Base-by-base conservation (phyloP, 2,113 vertebrate species). In the Egretta garzetta region DNA sequence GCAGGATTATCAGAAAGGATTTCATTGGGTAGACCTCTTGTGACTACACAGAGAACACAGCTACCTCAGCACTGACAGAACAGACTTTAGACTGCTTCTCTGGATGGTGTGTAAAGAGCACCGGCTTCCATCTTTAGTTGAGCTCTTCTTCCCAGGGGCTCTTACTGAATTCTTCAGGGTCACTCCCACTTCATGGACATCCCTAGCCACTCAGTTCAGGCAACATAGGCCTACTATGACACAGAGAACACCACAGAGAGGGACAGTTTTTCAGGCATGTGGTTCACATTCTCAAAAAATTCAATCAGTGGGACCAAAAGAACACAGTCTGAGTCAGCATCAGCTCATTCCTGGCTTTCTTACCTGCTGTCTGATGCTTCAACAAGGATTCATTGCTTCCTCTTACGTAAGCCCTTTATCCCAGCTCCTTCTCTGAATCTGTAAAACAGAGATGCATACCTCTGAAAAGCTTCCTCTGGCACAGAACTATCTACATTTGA, bases 311-410 rank as follows among this genome's bases (percentile, higher is more conserved):
- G 32, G 32, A 94, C 6, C 58, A 72, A 56, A 74, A 80, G 12
- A 94, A 33, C 37, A 50, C 28, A 64, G n/a, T 20, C 19, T 77
- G 68, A 73, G 35, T 71, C 59, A 81, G 75, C 47, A 86, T 20
- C 80, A 84, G 6, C n/a, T 85, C 70, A 43, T 26, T 89, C 50
- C 30, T 70, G 39, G 27, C 59, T 67, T 82, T 81, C 97, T 97
- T 96, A 98, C 95, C 96, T 96, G 93, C 33, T 59, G 60, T 24
- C 59, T 79, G 87, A 73, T 68, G 62, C 43, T 91, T 91, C 73
- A 95, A 32, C 17, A 82, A 63, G 47, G 75, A 75, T 86, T 90
- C 82, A 93, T 1, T 63, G 71, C 89, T 80, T 95, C 84, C 75
- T 86, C 37, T 81, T 37, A 73, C 0, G 20, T 0, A 83, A 67